A percentile compares a stretch with the other conserved stretches of the same genome.
Conservation (phyloP, 2,797 vertebrate genomes). For the Lepilemur septentrionalis region DNA sequence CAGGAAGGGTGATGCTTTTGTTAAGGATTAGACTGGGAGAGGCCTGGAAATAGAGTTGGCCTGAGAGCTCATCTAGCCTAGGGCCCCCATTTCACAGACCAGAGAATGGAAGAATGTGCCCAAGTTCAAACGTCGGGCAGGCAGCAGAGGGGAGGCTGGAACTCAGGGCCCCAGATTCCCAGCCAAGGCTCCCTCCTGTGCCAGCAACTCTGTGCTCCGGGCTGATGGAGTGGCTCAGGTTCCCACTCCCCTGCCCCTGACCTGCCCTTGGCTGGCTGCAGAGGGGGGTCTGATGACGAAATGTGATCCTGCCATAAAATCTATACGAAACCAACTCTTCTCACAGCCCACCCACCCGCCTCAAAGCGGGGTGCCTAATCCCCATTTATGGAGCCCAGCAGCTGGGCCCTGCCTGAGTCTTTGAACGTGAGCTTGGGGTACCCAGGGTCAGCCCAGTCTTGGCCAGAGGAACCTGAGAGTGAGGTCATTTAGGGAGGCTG, state of each 20-base stretch:
- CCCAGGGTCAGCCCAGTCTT: conserved; percentile 47
- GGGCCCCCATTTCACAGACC: not conserved
- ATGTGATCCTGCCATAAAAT: conserved; percentile 80
- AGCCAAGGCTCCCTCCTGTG: conserved; percentile 12
- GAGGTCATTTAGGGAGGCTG: conserved; percentile 21
- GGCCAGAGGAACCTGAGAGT: conserved; percentile 69
- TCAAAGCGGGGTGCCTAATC: conserved; percentile 78
- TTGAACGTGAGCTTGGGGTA: conserved; percentile 77
- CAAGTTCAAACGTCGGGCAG: conserved; percentile 14
- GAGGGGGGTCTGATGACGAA: conserved; percentile 77
- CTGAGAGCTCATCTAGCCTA: not conserved
- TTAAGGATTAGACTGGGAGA: not conserved
- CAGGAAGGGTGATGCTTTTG: not conserved
- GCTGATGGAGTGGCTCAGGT: conserved; percentile 60
- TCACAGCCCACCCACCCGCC: conserved; percentile 76
- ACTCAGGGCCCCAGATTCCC: not conserved
- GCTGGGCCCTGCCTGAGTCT: conserved; percentile 71
- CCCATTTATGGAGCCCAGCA: conserved; percentile 74
- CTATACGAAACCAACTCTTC: conserved; percentile 72
- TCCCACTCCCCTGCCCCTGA: conserved; percentile 77
- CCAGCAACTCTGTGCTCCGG: conserved; percentile 27
- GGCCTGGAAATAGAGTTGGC: not conserved
- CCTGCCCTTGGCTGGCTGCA: conserved; percentile 77
- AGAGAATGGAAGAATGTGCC: conserved; percentile 10
- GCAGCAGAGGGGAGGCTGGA: not conserved